phyloP scores from a whole-genome alignment of 2,113 vertebrate genomes.

The Microtus ochrogaster region DNA sequence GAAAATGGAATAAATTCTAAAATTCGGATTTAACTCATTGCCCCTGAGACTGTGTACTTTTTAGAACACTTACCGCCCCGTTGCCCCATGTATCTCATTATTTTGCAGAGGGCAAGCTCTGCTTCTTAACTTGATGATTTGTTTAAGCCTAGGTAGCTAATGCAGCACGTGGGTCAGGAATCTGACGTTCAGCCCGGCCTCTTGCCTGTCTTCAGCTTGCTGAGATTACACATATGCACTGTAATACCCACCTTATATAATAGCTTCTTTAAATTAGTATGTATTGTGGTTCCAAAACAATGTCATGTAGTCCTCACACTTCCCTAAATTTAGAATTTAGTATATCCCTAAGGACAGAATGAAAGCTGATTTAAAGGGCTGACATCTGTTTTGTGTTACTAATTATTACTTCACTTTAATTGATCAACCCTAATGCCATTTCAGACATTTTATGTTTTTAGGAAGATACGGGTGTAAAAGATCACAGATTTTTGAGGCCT shows the following conservation, averaged over 20 bases:
- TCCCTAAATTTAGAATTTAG: not conserved
- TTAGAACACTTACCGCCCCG: not conserved
- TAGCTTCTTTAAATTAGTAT: not conserved
- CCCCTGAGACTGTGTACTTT: slow-evolving; percentile 1
- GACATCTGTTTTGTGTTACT: not conserved
- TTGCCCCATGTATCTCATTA: not conserved
- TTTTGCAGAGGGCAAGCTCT: too few species aligned
- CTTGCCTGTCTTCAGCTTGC: not conserved
- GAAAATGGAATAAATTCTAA: slow-evolving; percentile 75
- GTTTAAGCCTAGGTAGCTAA: not conserved
- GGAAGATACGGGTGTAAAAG: not conserved
- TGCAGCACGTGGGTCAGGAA: not conserved
- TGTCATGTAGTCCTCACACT: not conserved
- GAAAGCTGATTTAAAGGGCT: not conserved
- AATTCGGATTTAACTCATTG: slow-evolving; percentile 39
- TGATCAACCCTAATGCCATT: not conserved
- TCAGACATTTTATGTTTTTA: slow-evolving; percentile 22
- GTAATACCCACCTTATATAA: not conserved
- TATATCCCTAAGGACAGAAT: not conserved
- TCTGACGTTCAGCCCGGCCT: not conserved
- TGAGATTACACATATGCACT: not conserved
- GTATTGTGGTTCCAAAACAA: not conserved
- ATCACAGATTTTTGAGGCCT: not conserved
- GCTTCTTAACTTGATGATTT: not conserved
- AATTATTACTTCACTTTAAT: not conserved